Percentiles rank a stretch among this genome's conserved stretches.
phyloP scores from a whole-genome alignment of 2,797 vertebrate genomes.

The Sebastes variabilis region DNA sequence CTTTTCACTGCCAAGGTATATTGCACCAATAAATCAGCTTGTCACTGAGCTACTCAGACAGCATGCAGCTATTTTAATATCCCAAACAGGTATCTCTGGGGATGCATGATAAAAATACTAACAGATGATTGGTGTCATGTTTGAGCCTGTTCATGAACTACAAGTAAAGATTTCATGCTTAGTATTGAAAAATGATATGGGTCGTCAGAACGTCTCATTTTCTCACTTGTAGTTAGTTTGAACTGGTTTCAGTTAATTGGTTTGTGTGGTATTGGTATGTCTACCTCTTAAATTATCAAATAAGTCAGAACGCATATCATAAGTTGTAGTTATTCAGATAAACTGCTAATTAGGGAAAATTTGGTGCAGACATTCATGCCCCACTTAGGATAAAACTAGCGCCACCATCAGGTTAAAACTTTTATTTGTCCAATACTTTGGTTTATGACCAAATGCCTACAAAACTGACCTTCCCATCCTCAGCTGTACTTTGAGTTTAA shows the following conservation, averaged over 20 bases:
- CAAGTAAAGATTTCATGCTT: neutral
- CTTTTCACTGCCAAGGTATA: conserved; percentile 40
- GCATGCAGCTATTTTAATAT: conserved; percentile 48
- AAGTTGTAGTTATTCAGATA: neutral
- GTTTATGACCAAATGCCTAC: too few relatives aligned
- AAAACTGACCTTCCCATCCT: too few relatives aligned
- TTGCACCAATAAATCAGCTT: conserved; percentile 58
- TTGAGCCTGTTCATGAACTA: conserved; percentile 1
- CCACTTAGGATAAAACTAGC: neutral
- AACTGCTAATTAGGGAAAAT: neutral
- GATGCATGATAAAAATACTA: conserved; percentile 51
- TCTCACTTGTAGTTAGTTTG: neutral
- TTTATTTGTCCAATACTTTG: neutral
- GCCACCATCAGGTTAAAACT: neutral
- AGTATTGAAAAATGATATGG: neutral
- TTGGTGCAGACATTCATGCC: neutral
- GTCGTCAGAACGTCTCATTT: neutral
- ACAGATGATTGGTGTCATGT: conserved; percentile 15
- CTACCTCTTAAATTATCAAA: neutral
- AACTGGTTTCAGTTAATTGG: neutral
- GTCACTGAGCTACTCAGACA: conserved; percentile 49
- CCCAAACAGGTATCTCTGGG: conserved; percentile 47
- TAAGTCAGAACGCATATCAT: neutral
- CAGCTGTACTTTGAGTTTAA: too few relatives aligned
- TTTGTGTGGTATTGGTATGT: neutral